Conservation (phyloP, 1,140 invertebrate genomes). For the Tyrophagus putrescentiae region DNA sequence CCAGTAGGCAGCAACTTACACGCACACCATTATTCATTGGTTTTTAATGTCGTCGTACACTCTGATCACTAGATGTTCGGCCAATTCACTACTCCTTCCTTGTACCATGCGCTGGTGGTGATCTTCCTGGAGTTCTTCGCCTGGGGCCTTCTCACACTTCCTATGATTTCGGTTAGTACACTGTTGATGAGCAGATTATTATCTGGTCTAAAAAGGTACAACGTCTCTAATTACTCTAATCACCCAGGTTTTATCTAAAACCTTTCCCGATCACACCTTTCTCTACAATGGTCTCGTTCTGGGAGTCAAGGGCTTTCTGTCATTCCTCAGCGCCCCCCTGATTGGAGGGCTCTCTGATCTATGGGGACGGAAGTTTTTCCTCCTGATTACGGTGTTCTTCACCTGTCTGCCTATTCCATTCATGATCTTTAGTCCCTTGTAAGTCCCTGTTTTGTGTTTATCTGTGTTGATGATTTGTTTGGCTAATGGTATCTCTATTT, state of each 20-base stretch:
- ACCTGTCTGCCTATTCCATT: constrained; percentile 97
- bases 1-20: no score
- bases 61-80: constrained; percentile 43
- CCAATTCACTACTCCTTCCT: constrained; percentile 67
- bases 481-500: constrained; percentile 8
- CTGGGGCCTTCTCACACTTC: constrained; percentile 94
- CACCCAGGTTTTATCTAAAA: constrained; percentile 70
- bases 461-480: neutral
- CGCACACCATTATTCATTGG: neutral
- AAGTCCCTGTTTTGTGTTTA: constrained; percentile 29
- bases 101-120: constrained; percentile 93
- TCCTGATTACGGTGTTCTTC: constrained; percentile 95
- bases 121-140: constrained; percentile 99
- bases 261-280: constrained; percentile 97
- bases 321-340: constrained; percentile 87
- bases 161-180: constrained; percentile 79
- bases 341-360: constrained; percentile 94
- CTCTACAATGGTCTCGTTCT: constrained; percentile 98
- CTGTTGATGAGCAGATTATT: neutral
- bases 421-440: constrained; percentile 96
- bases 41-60: neutral
- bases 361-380: constrained; percentile 94
- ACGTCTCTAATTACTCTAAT: constrained; percentile 22
- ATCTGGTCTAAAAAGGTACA: neutral
- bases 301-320: constrained; percentile 90